Evolutionary conservation across 2,888 invertebrate genomes (phyloP).

Genomic region (Thymelicus sylvestris): DNA sequence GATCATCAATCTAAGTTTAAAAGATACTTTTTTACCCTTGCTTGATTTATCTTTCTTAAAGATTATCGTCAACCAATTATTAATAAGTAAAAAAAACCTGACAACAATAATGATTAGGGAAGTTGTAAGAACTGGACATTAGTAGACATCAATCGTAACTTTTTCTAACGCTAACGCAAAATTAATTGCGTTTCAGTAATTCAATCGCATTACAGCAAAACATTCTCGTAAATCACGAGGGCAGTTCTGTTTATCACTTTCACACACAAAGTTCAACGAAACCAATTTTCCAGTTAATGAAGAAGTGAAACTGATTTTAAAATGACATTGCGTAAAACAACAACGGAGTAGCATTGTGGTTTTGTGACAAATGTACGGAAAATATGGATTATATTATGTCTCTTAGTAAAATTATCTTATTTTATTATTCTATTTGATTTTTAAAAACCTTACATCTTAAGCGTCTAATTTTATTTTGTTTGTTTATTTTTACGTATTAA

Average conservation of each 20-base stretch:
- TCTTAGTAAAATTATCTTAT: no score
- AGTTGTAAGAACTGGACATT: neutral
- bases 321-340: conserved; percentile 44
- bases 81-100: neutral
- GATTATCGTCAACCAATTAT: neutral
- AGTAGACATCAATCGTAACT: neutral
- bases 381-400: no score
- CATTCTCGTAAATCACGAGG: conserved; percentile 35
- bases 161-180: neutral
- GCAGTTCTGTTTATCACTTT: conserved; percentile 54
- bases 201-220: conserved; percentile 2
- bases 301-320: conserved; percentile 57
- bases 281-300: conserved; percentile 63
- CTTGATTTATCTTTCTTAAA: no score
- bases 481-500: no score
- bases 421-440: no score
- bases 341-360: conserved; percentile 29
- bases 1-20: neutral
- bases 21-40: neutral
- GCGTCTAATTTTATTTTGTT: no score
- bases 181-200: conserved; percentile 14
- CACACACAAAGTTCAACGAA: conserved; percentile 62
- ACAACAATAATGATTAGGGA: no score
- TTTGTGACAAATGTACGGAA: neutral
- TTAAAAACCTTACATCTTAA: no score